These are phyloP conservation scores for Cyclophora albipunctata DNA, from an alignment of 2,888 invertebrate genomes.

Conservation along the genomic window DNA sequence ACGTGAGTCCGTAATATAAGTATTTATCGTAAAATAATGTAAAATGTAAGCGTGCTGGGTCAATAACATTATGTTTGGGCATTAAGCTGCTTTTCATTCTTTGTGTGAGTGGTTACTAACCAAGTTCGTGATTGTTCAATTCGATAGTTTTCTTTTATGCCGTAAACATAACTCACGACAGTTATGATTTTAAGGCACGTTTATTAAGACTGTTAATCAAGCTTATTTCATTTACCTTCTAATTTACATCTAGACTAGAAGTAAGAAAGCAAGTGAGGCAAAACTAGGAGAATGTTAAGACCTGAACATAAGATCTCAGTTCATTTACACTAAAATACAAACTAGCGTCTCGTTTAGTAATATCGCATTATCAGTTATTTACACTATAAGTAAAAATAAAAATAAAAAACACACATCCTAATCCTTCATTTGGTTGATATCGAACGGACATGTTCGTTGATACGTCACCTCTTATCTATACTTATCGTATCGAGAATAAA, in stretches of 20 bases:
- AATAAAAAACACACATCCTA: slow-evolving; percentile 7
- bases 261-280: background rate
- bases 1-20: too few species aligned
- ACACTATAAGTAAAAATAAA: slow-evolving; percentile 29
- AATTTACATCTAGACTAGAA: too few species aligned
- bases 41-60: too few species aligned
- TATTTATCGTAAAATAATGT: too few species aligned
- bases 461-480: slow-evolving; percentile 24
- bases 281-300: slow-evolving; percentile 1
- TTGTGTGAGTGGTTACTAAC: too few species aligned
- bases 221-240: background rate
- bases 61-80: too few species aligned
- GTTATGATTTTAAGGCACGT: background rate
- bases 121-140: too few species aligned
- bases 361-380: slow-evolving; percentile 44
- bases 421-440: slow-evolving; percentile 14
- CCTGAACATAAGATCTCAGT: slow-evolving; percentile 33
- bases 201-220: background rate
- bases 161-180: too few species aligned
- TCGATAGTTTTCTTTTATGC: too few species aligned
- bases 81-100: too few species aligned
- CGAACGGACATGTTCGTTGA: slow-evolving; percentile 5
- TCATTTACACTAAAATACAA: slow-evolving; percentile 20
- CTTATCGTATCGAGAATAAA: slow-evolving; percentile 21
- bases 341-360: slow-evolving; percentile 31